Base-by-base conservation (phyloP, 2,113 vertebrate species). In the Pluvianellus socialis region DNA sequence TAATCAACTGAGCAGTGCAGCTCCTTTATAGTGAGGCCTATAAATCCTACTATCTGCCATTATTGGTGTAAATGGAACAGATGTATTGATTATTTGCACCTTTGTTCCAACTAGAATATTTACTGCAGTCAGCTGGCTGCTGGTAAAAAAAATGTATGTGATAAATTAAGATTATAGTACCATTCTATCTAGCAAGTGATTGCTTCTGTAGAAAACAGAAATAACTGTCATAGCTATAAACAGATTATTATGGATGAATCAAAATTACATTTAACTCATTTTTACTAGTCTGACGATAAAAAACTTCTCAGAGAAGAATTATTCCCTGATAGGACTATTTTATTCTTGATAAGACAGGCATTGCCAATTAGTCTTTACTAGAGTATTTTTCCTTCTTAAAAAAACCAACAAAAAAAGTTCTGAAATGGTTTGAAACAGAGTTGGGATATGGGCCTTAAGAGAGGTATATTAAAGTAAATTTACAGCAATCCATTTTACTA, bases 71-170 rank as follows among this genome's bases (percentile, higher is more conserved):
- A 93, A 63, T 23, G 52, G 79, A 84, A 74, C 56, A 50, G 68
- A 95, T 70, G 88, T 97, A 97, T 96, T 82, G 97, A 97, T 98
- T 96, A 83, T 74, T 95, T 95, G 89, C 72, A 80, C 84, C 89
- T 97, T 94, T 91, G 88, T 96, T 95, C 71, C 0, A 4, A 91
- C 91, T 10, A 7, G 58, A 79, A 94, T 97, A 97, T 75, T 91
- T 79, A 88, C 62, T 75, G 20, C 81, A 79, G 45, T 81, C 82
- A 4, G 9, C 81, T 79, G 19, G 45, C 81, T 73, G 45, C 83
- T 68, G 62, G 84, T 47, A 85, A 96, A 96, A 89, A 89, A 91
- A 45, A 58, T 35, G 8, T 4, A 9, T 27, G 40, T 83, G 91
- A 96, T 92, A 96, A 96, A 95, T 95, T 66, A 87, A 73, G 95